Evolutionary conservation across 1,140 invertebrate genomes (phyloP), one percentile per base, ranked within the genome.

Genomic region (Teleogryllus occipitalis): DNA sequence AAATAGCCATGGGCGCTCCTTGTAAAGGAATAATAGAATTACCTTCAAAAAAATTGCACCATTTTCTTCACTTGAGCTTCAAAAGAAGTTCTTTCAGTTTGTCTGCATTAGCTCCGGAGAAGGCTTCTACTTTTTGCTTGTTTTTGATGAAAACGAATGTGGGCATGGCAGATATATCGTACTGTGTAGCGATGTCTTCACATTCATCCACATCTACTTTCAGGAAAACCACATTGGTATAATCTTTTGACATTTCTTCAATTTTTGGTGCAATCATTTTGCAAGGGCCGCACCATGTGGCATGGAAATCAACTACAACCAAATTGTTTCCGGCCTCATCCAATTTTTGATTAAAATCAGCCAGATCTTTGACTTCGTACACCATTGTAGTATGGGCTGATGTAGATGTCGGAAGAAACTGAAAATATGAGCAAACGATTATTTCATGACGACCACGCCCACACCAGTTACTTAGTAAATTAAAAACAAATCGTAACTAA

Each of bases 141-240:
- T 92, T 91, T 87, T 96, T 97, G 81, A 97, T 88, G 85, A 97
- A 97, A 39, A 97, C 86, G 85, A 98, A 98, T 0, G 96, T 98
- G 74, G 97, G 97, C 96, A 98, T 97, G 77, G 94, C 95, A 81
- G 89, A 89, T 82, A 98, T 92, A 82, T 93, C 89, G 86, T 96
- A 97, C 79, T 93, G 89, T 77, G 88, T 87, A 12, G 94, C 93
- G 78, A 97, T 87, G 22, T 96, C 95, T 84, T 96, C 95, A 84
- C 91, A 91, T 82, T 96, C 94, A 84, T 98, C 96, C 4, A 98
- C 95, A 87, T 98, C 96, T 27, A 96, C 91, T 85, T 92, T 92
- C 7, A 90, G 81, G 82, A 93, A 91, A 7, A 92, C 82, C n/a
- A 93, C 89, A 83, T 92, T 86, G 7, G 83, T 82, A 80, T 83